Base-by-base conservation (phyloP, 2,888 invertebrate species). In the Thera obeliscata region DNA sequence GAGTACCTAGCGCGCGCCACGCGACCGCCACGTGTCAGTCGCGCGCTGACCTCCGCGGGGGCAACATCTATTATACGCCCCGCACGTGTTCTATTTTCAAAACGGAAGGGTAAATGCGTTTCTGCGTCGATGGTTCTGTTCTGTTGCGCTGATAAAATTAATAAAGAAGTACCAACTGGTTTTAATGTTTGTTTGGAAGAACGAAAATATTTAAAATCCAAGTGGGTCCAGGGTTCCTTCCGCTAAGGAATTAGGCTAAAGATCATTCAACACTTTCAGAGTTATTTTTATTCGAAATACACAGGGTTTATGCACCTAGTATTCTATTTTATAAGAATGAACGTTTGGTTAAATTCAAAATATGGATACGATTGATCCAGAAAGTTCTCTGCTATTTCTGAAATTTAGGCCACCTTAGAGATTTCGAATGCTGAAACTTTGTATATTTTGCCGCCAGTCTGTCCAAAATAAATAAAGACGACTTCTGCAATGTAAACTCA, bases 11-110 rank as follows among this genome's bases (percentile, higher is more conserved):
- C 80, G 86, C 83, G 81, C 6, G 78, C 46, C 88, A 86, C 87
- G 85, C 76, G 88, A 48, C 75, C 8, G 81, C 48, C 90, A 87
- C 88, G 83, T 85, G 90, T 78, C 87, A 87, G 82, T 87, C 84
- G 79, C 76, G 72, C 78, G 81, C 73, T 77, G 76, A 76, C 85
- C 81, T 77, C 80, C 81, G 82, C 56, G 72, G 83, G 82, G 80
- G 79, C 71, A 77, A 78, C 82, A 84, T 76, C 79, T 80, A 84
- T 87, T 88, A 81, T 86, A 75, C 66, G 38, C 64, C 22, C 22
- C 52, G 74, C 85, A 83, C 85, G 82, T 81, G 82, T 76, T 73
- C 54, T 73, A 78, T 76, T 80, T 78, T 75, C 70, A 70, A 78
- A 81, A 78, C 74, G 76, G 80, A 83, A 83, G 84, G 82, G 83